Evolutionary conservation across 2,113 vertebrate genomes (phyloP).

Genomic region (Pao palembangensis): DNA sequence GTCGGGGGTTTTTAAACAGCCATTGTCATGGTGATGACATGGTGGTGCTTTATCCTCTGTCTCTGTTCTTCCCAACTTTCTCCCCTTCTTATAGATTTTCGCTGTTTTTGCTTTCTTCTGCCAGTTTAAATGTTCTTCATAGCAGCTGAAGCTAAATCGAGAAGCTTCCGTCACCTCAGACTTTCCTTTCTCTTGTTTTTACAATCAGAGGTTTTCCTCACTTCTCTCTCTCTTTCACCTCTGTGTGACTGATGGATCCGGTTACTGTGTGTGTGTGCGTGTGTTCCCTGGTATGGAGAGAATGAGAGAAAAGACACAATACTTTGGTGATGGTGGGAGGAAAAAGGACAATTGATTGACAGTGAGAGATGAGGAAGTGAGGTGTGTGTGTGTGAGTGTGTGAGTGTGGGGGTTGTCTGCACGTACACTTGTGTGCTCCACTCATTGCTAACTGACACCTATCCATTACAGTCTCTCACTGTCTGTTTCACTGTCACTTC

Average conservation of each 20-base stretch:
- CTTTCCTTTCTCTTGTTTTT: background rate
- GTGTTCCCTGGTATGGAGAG: constrained; percentile 18
- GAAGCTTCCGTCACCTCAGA: too few species aligned
- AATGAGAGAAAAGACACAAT: background rate
- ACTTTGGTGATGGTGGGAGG: background rate
- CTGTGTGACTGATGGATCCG: constrained; percentile 4
- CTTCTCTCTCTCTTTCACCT: constrained; percentile 4
- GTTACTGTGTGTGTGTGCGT: constrained; percentile 4
- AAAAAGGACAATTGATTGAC: background rate
- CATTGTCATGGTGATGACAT: too few species aligned
- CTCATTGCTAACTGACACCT: constrained; percentile 16
- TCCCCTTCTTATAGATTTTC: background rate
- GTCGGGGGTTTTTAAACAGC: background rate
- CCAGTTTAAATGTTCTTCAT: too few species aligned
- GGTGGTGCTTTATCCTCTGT: background rate
- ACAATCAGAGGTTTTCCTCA: constrained; percentile 11
- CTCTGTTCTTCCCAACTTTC: background rate
- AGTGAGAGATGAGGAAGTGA: background rate
- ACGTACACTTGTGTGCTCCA: constrained; percentile 1
- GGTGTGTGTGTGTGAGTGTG: constrained; percentile 9
- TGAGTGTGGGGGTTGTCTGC: too few species aligned
- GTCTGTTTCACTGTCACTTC: background rate
- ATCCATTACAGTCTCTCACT: constrained; percentile 2
- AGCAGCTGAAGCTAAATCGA: too few species aligned
- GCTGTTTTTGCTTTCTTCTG: background rate